Evolutionary conservation across 2,888 invertebrate genomes (phyloP).

Genomic region (Dioctria rufipes): DNA sequence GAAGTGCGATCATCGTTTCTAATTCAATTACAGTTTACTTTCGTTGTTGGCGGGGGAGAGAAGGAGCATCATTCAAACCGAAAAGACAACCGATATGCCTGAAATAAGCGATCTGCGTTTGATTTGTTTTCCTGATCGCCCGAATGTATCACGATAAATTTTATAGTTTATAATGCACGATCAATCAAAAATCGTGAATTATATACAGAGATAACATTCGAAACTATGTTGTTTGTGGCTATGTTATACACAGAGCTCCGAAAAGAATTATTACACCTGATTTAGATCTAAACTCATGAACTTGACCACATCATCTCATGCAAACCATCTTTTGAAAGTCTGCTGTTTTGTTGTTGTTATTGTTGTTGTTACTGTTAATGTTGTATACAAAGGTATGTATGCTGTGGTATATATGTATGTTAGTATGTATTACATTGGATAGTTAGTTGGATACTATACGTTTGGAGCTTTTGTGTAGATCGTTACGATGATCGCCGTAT

Average conservation of each 20-base stretch:
- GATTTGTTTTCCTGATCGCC: conserved; percentile 69
- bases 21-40: conserved; percentile 10
- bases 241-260: conserved; percentile 52
- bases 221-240: conserved; percentile 27
- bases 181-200: conserved; percentile 71
- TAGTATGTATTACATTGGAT: too few species aligned
- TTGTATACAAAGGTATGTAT: too few species aligned
- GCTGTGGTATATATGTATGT: too few species aligned
- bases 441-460: not conserved
- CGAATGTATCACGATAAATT: conserved; percentile 72
- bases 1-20: conserved; percentile 43
- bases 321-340: conserved; percentile 1
- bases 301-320: conserved; percentile 56
- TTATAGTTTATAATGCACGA: conserved; percentile 72
- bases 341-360: too few species aligned
- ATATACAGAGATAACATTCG: conserved; percentile 46
- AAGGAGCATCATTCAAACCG: not conserved
- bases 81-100: conserved; percentile 10
- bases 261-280: conserved; percentile 72
- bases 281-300: conserved; percentile 68
- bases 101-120: conserved; percentile 21
- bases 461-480: conserved; percentile 40
- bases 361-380: too few species aligned
- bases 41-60: conserved; percentile 7
- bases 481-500: conserved; percentile 69